Percentiles rank a stretch among this genome's conserved stretches.
phyloP scores from a whole-genome alignment of 2,888 invertebrate species.

The Chorisops tibialis region DNA sequence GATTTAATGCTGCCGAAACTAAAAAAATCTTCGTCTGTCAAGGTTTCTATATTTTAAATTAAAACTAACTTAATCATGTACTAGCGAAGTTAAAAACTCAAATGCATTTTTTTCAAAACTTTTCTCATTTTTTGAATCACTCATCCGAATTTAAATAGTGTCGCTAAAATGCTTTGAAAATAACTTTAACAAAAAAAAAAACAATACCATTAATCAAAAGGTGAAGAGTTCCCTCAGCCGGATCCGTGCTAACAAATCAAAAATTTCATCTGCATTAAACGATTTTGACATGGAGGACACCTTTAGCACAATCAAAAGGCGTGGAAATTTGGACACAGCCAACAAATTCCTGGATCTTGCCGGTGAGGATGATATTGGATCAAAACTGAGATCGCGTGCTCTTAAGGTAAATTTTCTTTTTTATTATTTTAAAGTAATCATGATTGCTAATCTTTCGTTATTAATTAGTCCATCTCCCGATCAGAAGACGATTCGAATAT shows the following conservation, averaged over 20 bases:
- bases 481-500: constrained; percentile 47
- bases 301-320: constrained; percentile 58
- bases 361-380: constrained; percentile 16
- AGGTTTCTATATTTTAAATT: neutral
- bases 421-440: neutral
- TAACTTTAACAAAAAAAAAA: too few species aligned
- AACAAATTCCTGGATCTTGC: constrained; percentile 55
- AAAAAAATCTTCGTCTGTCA: constrained; percentile 22
- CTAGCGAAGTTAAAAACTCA: constrained; percentile 5
- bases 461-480: constrained; percentile 51
- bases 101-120: neutral
- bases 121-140: constrained; percentile 32
- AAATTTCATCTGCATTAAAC: constrained; percentile 28
- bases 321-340: constrained; percentile 58
- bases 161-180: too few species aligned
- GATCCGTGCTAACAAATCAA: constrained; percentile 60
- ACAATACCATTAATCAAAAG: constrained; percentile 47
- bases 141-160: too few species aligned
- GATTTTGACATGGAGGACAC: constrained; percentile 60
- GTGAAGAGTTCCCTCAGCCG: constrained; percentile 60
- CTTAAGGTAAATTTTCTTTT: constrained; percentile 38
- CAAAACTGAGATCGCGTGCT: constrained; percentile 36
- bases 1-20: constrained; percentile 11
- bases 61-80: too few species aligned
- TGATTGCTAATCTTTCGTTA: constrained; percentile 9